Conservation (phyloP, 2,113 vertebrate species). For the Odontesthes bonariensis region DNA sequence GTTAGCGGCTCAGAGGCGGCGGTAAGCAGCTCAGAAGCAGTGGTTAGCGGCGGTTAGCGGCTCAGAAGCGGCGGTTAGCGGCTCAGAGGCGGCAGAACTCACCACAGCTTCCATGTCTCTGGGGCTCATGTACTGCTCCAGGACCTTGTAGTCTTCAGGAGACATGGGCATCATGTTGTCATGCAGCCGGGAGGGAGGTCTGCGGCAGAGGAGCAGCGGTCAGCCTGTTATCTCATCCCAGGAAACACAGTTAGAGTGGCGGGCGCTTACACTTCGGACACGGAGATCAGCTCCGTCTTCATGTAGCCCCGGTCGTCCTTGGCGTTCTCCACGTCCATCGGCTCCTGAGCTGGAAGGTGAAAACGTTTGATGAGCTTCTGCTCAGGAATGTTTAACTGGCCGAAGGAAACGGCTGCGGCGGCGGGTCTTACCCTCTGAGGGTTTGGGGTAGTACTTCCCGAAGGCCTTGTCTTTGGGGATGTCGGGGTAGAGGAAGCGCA, state of each 20-base stretch:
- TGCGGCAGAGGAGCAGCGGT: conserved; percentile 45
- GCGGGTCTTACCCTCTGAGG: conserved; percentile 86
- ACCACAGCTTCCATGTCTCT: conserved; percentile 89
- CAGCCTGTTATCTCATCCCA: too few species aligned
- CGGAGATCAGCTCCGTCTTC: conserved; percentile 95
- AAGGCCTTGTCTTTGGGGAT: conserved; percentile 95
- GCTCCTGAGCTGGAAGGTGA: conserved; percentile 84
- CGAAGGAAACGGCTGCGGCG: not conserved
- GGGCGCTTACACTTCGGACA: conserved; percentile 99
- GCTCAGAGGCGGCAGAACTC: conserved; percentile 24
- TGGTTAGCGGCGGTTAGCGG: too few species aligned
- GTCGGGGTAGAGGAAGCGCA: conserved; percentile 91
- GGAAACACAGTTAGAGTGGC: too few species aligned
- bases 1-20: too few species aligned
- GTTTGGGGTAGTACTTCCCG: conserved; percentile 95
- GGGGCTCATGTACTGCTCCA: conserved; percentile 83
- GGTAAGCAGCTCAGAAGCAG: not conserved
- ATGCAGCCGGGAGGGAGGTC: conserved; percentile 89
- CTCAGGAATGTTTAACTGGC: not conserved
- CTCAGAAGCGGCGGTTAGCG: too few species aligned
- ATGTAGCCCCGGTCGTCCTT: conserved; percentile 89
- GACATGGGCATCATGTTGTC: conserved; percentile 95
- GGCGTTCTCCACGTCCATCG: conserved; percentile 91
- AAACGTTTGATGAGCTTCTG: not conserved
- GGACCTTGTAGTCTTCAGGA: conserved; percentile 88